These are phyloP conservation scores for western clawed frog (Xenopus tropicalis) DNA, from an alignment of 2,113 vertebrate genomes.

Conservation along the genomic window UCB_Xtro_10.0 CM004446.2:89834001-89834500, in stretches of 20 bases:
- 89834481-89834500: not conserved
- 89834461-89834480: slow-evolving; percentile 11
- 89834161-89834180: slow-evolving; percentile 97
- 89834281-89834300: slow-evolving; percentile 48
- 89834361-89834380: slow-evolving; percentile 3
- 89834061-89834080: too few species aligned
- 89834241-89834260: slow-evolving; percentile 76
- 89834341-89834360: slow-evolving; percentile 31
- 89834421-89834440: not conserved
- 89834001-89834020: not conserved
- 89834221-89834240: slow-evolving; percentile 91
- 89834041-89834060: too few species aligned
- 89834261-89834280: slow-evolving; percentile 44
- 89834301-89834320: slow-evolving; percentile 45
- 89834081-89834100: too few species aligned
- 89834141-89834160: slow-evolving; percentile 65
- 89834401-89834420: slow-evolving; percentile 1
- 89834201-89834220: slow-evolving; percentile 89
- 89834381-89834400: not conserved
- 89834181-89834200: slow-evolving; percentile 95
- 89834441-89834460: slow-evolving; percentile 4
- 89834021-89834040: too few species aligned
- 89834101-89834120: too few species aligned
- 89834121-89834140: not conserved
- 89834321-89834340: not conserved